Conservation (phyloP, 30 jellyfish, hydroid and myxozoan species). For the Catostylus mosaicus region DNA sequence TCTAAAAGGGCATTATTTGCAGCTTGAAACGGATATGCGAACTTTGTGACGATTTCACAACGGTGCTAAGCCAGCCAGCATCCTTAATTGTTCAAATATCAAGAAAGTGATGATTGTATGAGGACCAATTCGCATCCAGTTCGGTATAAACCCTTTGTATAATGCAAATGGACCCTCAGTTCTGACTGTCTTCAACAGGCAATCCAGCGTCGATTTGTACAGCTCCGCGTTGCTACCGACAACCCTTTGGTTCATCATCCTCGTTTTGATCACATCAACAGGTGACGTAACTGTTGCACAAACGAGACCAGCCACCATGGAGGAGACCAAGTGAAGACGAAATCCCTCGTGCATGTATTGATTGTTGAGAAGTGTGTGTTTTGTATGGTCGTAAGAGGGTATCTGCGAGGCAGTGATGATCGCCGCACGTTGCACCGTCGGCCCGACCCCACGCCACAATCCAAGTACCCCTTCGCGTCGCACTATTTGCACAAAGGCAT, state of each 20-base stretch:
- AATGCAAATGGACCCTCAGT: constrained; percentile 80
- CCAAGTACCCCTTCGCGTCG: constrained; percentile 77
- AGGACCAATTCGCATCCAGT: constrained; percentile 90
- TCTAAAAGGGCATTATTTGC: too few species aligned
- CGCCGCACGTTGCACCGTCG: constrained; percentile 91
- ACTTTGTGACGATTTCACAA: too few species aligned
- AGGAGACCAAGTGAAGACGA: constrained; percentile 65
- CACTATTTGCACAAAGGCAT: constrained; percentile 69
- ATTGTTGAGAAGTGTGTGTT: constrained; percentile 49
- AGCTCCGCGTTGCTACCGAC: constrained; percentile 15
- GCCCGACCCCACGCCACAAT: constrained; percentile 91
- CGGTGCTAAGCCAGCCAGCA: constrained; percentile 72
- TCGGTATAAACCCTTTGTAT: constrained; percentile 87
- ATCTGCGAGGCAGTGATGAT: constrained; percentile 84
- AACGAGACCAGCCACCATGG: constrained; percentile 80
- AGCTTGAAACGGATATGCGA: too few species aligned
- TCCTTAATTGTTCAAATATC: constrained; percentile 77
- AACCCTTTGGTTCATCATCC: constrained; percentile 84
- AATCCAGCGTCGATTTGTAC: constrained; percentile 61
- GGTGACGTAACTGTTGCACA: constrained; percentile 85
- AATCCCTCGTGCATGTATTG: constrained; percentile 68
- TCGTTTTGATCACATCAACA: constrained; percentile 84
- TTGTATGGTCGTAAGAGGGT: constrained; percentile 89
- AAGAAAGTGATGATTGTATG: constrained; percentile 80
- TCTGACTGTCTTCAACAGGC: constrained; percentile 54